Base-by-base conservation (phyloP, 2,888 invertebrate genomes). In the Pomacea canaliculata region DNA sequence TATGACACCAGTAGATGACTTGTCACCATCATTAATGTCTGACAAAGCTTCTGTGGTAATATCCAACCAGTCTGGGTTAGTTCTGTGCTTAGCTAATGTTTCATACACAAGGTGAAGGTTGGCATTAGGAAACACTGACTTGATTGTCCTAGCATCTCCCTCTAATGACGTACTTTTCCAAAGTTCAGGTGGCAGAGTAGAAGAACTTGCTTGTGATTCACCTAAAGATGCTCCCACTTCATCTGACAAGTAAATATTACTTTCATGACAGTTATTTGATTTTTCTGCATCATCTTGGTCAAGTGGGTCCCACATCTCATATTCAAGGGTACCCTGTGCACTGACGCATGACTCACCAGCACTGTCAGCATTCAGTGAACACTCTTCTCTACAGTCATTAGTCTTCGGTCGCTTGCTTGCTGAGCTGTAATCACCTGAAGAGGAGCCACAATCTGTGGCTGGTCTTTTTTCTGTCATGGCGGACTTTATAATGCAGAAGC, bases 41-140 rank as follows among this genome's bases (percentile, higher is more conserved):
- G 86, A 72, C 10, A 88, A 73, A 69, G 82, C 81, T 78, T 83
- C 83, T 23, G 84, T 84, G 16, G 85, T 85, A 77, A 85, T 72
- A 69, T 87, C 84, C 19, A 88, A 78, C 71, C 87, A 82, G 63
- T 86, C 82, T 70, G 80, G 78, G 66, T 80, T 78, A 48, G 76
- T 73, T 73, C 84, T 80, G 18, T 82, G 78, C 18, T 79, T 78
- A 37, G 82, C 75, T 56, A 88, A 73, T 76, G 81, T 80, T 8
- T 84, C 78, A 80, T 84, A 85, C 46, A 88, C 78, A 27, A 71
- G 71, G n/a, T 78, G 66, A n/a, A 82, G 70, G 79, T 86, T 79
- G 56, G 80, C 74, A 71, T 76, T 72, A 27, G 80, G 78, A 51
- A 87, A 70, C 49, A 87, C 81, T 48, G 71, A 70, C 48, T 80